Conservation (phyloP, 35 echinoderm and acorn worm genomes). For the Stichopus chloronotus region DNA sequence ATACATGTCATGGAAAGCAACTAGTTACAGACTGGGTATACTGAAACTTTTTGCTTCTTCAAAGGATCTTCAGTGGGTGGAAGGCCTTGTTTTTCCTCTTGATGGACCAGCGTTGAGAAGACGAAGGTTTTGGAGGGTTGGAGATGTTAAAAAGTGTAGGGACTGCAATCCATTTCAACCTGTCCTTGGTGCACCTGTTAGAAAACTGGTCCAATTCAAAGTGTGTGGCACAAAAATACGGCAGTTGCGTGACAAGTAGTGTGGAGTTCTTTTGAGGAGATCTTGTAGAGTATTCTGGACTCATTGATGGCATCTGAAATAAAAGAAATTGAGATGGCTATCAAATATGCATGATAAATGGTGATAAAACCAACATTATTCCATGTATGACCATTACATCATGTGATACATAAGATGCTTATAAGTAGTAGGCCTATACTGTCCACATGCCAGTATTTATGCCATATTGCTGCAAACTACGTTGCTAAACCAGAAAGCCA, state of each 20-base stretch:
- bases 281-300: neutral
- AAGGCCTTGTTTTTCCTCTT: neutral
- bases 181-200: neutral
- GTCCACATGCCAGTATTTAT: neutral
- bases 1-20: neutral
- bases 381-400: neutral
- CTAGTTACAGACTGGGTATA: neutral
- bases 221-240: neutral
- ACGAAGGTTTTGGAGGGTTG: neutral
- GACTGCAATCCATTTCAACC: neutral
- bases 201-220: constrained; percentile 10
- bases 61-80: neutral
- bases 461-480: neutral
- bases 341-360: neutral
- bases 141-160: neutral
- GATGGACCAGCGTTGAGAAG: neutral
- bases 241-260: neutral
- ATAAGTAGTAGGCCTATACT: neutral
- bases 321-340: neutral
- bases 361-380: neutral
- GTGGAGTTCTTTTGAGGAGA: neutral
- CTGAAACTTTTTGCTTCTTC: neutral
- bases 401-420: neutral
- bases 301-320: neutral
- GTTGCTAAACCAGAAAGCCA: too few relatives aligned